phyloP scores from a whole-genome alignment of 2,888 invertebrate species.

The Stomorhina lunata region DNA sequence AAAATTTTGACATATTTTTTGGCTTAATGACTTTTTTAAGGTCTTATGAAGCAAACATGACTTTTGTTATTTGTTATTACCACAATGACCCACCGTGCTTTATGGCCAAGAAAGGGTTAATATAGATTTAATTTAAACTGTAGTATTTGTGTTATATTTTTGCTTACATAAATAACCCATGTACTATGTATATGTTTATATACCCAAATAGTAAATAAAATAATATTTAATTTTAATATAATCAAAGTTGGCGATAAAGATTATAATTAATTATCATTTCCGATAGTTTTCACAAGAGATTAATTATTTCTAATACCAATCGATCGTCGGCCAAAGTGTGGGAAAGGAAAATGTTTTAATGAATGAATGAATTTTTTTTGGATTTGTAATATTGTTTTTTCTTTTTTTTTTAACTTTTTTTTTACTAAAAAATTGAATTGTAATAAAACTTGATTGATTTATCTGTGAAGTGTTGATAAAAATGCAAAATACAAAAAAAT shows the following conservation, averaged over 20 bases:
- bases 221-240: conserved; percentile 55
- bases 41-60: too few relatives aligned
- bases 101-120: too few relatives aligned
- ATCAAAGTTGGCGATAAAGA: conserved; percentile 64
- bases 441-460: conserved; percentile 32
- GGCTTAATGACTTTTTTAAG: too few relatives aligned
- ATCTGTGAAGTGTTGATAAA: conserved; percentile 6
- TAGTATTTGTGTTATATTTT: neutral
- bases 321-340: conserved; percentile 48
- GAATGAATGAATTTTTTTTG: neutral
- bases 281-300: conserved; percentile 58
- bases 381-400: conserved; percentile 14
- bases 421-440: neutral
- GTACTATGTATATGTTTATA: neutral
- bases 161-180: too few relatives aligned
- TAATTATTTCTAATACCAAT: conserved; percentile 27
- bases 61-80: too few relatives aligned
- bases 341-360: conserved; percentile 48
- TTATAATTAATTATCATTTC: conserved; percentile 64
- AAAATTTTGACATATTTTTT: too few relatives aligned
- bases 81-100: too few relatives aligned
- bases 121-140: too few relatives aligned
- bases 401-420: too few relatives aligned
- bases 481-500: neutral
- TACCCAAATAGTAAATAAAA: neutral